Evolutionary conservation across 2,888 invertebrate genomes (phyloP).

Genomic region (Heliconius ethilla): DNA sequence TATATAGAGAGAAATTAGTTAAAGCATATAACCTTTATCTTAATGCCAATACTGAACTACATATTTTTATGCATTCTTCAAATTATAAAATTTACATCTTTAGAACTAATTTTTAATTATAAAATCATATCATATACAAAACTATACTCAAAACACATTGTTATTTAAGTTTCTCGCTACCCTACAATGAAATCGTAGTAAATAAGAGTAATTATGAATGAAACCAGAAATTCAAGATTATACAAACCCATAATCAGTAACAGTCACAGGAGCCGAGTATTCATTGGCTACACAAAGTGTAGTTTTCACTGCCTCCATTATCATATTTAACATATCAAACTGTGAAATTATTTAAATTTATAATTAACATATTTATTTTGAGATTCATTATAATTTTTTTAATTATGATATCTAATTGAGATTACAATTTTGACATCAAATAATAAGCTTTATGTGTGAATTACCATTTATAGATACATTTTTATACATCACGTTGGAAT

Average conservation of each 20-base stretch:
- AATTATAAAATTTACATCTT: conserved; percentile 30
- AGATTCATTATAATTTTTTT: conserved; percentile 2
- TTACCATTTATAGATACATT: neutral
- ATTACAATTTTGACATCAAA: conserved; percentile 1
- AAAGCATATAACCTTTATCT: conserved; percentile 60
- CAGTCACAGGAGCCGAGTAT: neutral
- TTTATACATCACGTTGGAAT: neutral
- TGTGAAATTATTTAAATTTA: neutral
- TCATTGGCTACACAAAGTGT: neutral
- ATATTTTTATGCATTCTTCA: conserved; percentile 29
- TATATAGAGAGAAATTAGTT: conserved; percentile 56
- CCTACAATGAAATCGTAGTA: neutral
- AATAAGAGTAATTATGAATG: conserved; percentile 12
- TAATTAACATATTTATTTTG: neutral
- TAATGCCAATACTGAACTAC: conserved; percentile 45
- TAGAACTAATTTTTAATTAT: conserved; percentile 5
- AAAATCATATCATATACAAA: conserved; percentile 15
- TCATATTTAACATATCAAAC: neutral
- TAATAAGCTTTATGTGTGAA: neutral
- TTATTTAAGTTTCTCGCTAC: neutral
- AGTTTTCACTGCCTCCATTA: neutral
- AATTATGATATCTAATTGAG: neutral
- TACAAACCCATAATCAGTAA: neutral
- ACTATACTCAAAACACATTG: neutral
- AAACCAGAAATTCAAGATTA: conserved; percentile 9